Evolutionary conservation across 2,888 invertebrate genomes (phyloP).

Genomic region (Pterostichus madidus): DNA sequence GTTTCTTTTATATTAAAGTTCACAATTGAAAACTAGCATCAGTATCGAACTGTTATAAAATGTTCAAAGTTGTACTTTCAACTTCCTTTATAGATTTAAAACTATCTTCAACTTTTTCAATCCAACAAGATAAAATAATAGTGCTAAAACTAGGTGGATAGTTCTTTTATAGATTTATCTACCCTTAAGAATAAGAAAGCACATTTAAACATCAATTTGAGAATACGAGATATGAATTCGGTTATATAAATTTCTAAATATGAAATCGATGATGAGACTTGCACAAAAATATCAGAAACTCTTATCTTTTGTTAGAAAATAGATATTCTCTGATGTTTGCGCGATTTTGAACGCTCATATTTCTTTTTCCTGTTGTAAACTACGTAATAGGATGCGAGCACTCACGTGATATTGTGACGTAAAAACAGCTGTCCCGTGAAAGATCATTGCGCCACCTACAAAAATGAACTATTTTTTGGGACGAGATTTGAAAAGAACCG

Average conservation of each 20-base stretch:
- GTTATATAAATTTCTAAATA: neutral
- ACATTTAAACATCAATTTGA: neutral
- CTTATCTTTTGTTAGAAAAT: no score
- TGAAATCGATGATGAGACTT: neutral
- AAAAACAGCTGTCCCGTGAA: no score
- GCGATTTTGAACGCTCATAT: no score
- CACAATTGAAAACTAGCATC: neutral
- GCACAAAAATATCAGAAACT: no score
- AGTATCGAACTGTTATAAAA: conserved; percentile 24
- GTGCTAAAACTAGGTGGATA: conserved; percentile 30
- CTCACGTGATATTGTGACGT: no score
- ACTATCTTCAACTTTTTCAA: conserved; percentile 32
- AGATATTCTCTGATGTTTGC: no score
- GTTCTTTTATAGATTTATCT: conserved; percentile 48
- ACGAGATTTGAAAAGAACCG: no score
- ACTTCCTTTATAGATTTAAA: conserved; percentile 45
- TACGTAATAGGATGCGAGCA: no score
- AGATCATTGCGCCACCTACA: no score
- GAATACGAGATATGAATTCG: neutral
- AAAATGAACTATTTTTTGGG: no score
- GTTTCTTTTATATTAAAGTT: no score
- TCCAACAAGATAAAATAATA: conserved; percentile 38
- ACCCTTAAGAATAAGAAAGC: neutral
- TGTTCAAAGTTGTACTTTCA: conserved; percentile 32
- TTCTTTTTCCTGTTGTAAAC: no score